Conservation (phyloP, 1,140 invertebrate genomes). For the Zophobas morio region DNA sequence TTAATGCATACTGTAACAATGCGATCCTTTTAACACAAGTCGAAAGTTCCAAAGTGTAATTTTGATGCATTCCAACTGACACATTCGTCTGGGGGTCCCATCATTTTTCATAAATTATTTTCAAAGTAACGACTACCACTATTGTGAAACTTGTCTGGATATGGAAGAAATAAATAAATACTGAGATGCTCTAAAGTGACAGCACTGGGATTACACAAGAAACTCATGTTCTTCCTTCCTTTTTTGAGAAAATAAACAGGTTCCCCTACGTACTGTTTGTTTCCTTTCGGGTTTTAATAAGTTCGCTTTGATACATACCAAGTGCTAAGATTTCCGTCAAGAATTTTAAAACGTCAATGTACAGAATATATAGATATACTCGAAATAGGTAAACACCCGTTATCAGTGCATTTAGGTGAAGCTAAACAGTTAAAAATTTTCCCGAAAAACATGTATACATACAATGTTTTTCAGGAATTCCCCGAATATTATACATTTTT, state of each 20-base stretch:
- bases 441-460: no score
- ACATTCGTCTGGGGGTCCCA: neutral
- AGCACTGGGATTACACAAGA: conserved; percentile 17
- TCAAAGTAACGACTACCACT: neutral
- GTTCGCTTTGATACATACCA: no score
- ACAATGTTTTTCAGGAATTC: no score
- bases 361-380: no score
- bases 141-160: conserved; percentile 1
- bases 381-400: no score
- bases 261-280: neutral
- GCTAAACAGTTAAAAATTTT: no score
- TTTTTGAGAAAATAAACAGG: conserved; percentile 9
- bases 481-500: no score
- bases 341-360: no score
- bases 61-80: conserved; percentile 11
- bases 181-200: neutral
- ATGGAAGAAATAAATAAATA: conserved; percentile 25
- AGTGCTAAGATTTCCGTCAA: no score
- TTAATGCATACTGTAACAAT: conserved; percentile 26
- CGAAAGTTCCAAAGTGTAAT: conserved; percentile 26
- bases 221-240: neutral
- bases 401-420: no score
- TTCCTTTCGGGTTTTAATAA: no score
- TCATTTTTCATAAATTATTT: conserved; percentile 35
- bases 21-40: conserved; percentile 33